A percentile compares a stretch with the other conserved stretches of the same genome.
phyloP scores from a whole-genome alignment of 2,888 invertebrate genomes.

The Neocrepidodera transversa region DNA sequence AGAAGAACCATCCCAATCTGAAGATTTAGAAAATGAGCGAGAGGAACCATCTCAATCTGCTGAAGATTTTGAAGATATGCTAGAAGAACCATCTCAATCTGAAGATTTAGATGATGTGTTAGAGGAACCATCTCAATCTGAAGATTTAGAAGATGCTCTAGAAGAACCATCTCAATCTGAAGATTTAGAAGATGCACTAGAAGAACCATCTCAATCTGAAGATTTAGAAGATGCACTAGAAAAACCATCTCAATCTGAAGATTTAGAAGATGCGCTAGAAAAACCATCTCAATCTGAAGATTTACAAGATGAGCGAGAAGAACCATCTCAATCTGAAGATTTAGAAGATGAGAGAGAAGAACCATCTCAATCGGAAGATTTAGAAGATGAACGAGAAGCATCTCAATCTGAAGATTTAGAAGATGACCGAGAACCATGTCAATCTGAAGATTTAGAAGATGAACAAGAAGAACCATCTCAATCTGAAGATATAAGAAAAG shows the following conservation, averaged over 20 bases:
- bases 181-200: constrained; percentile 5
- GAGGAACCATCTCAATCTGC: neutral
- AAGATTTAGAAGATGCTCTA: constrained; percentile 6
- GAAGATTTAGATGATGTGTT: constrained; percentile 14
- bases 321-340: neutral
- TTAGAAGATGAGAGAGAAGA: neutral
- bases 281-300: neutral
- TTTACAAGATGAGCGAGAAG: neutral
- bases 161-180: constrained; percentile 1
- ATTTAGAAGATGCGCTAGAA: constrained; percentile 5
- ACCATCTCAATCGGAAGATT: constrained; percentile 9
- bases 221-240: constrained; percentile 9
- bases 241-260: neutral
- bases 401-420: constrained; percentile 3
- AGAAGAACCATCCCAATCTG: constrained; percentile 9
- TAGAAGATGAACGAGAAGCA: constrained; percentile 28
- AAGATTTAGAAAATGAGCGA: neutral
- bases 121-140: neutral
- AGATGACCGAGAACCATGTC: constrained; percentile 18
- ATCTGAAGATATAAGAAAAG: constrained; percentile 17
- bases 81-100: neutral
- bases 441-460: constrained; percentile 8
- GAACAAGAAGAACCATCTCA: neutral
- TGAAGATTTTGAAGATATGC: constrained; percentile 4
- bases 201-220: constrained; percentile 7